Base-by-base conservation (phyloP, 2,888 invertebrate genomes). In the Chalcis sispes region DNA sequence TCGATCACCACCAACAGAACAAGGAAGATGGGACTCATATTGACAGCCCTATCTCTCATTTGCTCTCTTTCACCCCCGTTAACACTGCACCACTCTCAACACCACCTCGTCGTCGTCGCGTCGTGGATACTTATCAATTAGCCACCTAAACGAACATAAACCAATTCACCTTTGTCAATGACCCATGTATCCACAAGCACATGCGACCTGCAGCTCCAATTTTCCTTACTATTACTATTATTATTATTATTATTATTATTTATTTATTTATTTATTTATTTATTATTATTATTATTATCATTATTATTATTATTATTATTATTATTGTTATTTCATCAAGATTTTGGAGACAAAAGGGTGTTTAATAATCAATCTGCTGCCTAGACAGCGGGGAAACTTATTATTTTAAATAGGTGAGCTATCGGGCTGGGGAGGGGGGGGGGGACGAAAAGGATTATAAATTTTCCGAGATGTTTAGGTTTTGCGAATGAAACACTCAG, bases 1-100 rank as follows among this genome's bases (percentile, higher is more conserved):
- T 87, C 85, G 88, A 88, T 86, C 86, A 86, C 87, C 88, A 88
- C 83, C 87, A 88, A 88, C 83, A 88, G 87, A 84, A 87, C 84
- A 83, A 88, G 87, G 84, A 86, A 84, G 83, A 88, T 87, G 82
- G 85, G 85, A 87, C 88, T 88, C 88, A 88, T 88, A 87, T 85
- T 88, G 88, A 88, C 87, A 85, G 85, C 85, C 86, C 86, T 85
- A 66, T 76, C 72, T 61, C 52, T 27, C 48, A n/a, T 1, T 18
- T 48, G 20, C 83, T 83, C 82, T 84, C 83, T 83, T 83, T 84
- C 81, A 84, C 84, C 85, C 81, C 13, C 84, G 83, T 83, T 84
- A 77, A 78, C 87, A 88, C 88, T 85, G 87, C 88, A 85, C 88
- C 88, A 85, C 88, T 84, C 82, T 85, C 82, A 86, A 83, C 84